A percentile compares a stretch with the other conserved stretches of the same genome.
These are phyloP conservation scores for Picathartes gymnocephalus DNA, from an alignment of 2,113 vertebrate species.

Conservation along the genomic window DNA sequence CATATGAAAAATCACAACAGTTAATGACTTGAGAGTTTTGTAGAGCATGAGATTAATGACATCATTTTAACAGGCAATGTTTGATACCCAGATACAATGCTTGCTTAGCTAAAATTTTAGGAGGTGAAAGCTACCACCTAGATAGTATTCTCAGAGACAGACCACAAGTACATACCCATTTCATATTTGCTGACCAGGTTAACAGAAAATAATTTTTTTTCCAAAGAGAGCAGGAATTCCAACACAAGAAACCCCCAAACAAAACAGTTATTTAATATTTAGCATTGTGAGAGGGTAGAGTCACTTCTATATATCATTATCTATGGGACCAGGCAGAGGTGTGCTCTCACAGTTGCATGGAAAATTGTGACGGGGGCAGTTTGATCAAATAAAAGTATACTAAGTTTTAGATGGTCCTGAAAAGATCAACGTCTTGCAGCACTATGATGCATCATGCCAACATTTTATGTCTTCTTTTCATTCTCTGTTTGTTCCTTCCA, in stretches of 20 bases:
- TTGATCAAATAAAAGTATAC: neutral
- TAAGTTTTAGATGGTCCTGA: neutral
- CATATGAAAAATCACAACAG: neutral
- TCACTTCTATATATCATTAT: neutral
- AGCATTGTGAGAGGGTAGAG: neutral
- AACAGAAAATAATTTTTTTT: neutral
- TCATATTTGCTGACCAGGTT: neutral
- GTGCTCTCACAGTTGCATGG: neutral
- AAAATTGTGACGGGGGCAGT: neutral
- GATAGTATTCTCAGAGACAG: neutral
- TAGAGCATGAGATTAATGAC: neutral
- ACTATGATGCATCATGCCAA: neutral
- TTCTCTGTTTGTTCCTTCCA: neutral
- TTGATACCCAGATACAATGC: neutral
- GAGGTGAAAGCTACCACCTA: neutral
- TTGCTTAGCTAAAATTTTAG: neutral
- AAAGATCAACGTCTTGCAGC: neutral
- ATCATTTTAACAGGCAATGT: neutral
- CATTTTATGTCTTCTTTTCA: neutral
- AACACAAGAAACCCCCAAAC: neutral
- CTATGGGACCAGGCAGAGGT: neutral
- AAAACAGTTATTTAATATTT: neutral
- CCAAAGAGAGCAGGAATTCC: neutral
- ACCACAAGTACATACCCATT: neutral
- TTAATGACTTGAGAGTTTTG: neutral